Evolutionary conservation across 2,888 invertebrate species (phyloP).

Genomic region (Cerastis leucographa): DNA sequence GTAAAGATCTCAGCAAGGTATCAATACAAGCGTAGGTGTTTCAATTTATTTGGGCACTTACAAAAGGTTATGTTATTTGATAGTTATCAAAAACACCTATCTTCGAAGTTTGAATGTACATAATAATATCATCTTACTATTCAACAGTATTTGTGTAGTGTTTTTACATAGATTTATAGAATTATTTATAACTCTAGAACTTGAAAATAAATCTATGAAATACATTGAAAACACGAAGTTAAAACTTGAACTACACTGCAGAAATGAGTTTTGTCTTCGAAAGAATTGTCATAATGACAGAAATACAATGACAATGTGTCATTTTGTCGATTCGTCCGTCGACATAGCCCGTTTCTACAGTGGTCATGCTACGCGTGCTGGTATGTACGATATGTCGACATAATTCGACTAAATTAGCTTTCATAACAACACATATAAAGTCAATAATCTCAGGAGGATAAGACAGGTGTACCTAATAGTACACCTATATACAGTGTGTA

Average conservation of each 20-base stretch:
- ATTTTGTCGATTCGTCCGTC: too few relatives aligned
- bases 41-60: slow-evolving; percentile 22
- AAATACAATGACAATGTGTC: too few relatives aligned
- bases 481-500: too few relatives aligned
- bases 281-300: too few relatives aligned
- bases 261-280: too few relatives aligned
- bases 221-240: neutral
- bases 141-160: neutral
- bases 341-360: too few relatives aligned
- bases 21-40: slow-evolving; percentile 30
- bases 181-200: neutral
- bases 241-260: too few relatives aligned
- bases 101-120: slow-evolving; percentile 3
- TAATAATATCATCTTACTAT: neutral
- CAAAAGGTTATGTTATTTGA: slow-evolving; percentile 27
- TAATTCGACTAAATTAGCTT: too few relatives aligned
- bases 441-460: neutral
- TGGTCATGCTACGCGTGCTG: too few relatives aligned
- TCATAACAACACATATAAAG: too few relatives aligned
- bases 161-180: neutral
- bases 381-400: too few relatives aligned
- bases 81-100: slow-evolving; percentile 19
- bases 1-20: slow-evolving; percentile 6
- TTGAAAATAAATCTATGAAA: neutral
- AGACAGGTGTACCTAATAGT: neutral